A percentile compares a stretch with the other conserved stretches of the same genome.
phyloP scores from a whole-genome alignment of 2,113 vertebrate genomes.

The Charina bottae region DNA sequence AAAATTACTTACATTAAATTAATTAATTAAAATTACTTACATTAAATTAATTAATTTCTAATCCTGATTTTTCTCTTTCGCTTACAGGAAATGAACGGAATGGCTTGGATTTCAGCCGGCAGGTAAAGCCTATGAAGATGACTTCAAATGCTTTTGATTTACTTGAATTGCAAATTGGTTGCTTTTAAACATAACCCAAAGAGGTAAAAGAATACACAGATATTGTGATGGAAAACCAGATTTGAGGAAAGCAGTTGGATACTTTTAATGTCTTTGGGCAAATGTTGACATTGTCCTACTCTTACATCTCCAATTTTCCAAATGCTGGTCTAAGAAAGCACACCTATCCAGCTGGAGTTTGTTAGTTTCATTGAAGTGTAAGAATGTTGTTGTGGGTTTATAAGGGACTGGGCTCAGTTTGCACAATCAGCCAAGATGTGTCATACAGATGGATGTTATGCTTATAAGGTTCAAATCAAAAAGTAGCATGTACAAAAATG shows the following conservation, averaged over 20 bases:
- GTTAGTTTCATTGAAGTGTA: background rate
- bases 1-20: too few species aligned
- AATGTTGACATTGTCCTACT: background rate
- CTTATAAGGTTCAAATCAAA: background rate
- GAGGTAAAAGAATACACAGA: background rate
- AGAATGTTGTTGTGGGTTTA: background rate
- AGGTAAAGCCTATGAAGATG: slow-evolving; percentile 76
- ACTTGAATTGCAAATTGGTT: background rate
- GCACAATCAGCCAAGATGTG: background rate
- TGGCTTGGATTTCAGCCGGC: slow-evolving; percentile 88
- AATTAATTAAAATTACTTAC: too few species aligned
- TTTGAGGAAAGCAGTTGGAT: background rate
- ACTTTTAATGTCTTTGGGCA: background rate
- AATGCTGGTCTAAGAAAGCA: too few species aligned
- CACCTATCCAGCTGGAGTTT: background rate
- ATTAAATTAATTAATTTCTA: too few species aligned
- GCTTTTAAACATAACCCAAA: background rate
- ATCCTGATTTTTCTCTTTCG: slow-evolving; percentile 16
- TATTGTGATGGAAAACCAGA: background rate
- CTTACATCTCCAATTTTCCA: background rate
- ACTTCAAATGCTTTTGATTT: background rate
- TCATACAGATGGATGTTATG: background rate
- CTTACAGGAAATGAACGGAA: slow-evolving; percentile 83
- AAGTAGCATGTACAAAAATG: background rate
- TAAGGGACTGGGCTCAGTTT: background rate